phyloP scores from a whole-genome alignment of 2,797 vertebrate genomes.

The Hyperoplus lanceolatus region DNA sequence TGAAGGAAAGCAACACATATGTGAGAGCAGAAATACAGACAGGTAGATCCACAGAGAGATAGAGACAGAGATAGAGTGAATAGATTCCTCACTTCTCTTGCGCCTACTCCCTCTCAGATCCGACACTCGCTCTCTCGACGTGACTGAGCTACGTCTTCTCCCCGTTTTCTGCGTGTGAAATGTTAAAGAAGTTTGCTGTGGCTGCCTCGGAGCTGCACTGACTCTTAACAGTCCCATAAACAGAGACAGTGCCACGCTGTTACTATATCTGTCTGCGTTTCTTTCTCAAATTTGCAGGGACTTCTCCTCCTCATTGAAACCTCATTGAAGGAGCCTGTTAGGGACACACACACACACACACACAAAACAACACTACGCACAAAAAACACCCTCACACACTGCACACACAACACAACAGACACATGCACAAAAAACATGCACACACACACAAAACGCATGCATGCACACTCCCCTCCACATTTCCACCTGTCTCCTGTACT shows the following conservation, averaged over 20 bases:
- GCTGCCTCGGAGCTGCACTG: slow-evolving; percentile 21
- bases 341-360: slow-evolving; percentile 22
- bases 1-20: slow-evolving; percentile 4
- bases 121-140: slow-evolving; percentile 41
- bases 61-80: slow-evolving; percentile 41
- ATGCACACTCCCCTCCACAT: not conserved
- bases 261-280: slow-evolving; percentile 13
- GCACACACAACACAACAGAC: no score
- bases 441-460: slow-evolving; percentile 14
- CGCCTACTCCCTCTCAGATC: slow-evolving; percentile 44
- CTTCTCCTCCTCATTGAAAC: slow-evolving; percentile 71
- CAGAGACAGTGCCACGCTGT: slow-evolving; percentile 24
- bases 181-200: slow-evolving; percentile 30
- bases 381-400: no score
- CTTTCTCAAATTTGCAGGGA: slow-evolving; percentile 63
- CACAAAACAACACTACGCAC: not conserved
- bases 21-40: slow-evolving; percentile 20
- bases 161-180: slow-evolving; percentile 39
- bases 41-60: slow-evolving; percentile 26
- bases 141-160: slow-evolving; percentile 36
- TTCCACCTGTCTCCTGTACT: not conserved
- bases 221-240: slow-evolving; percentile 26
- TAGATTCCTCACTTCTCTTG: slow-evolving; percentile 44
- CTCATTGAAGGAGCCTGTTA: slow-evolving; percentile 36
- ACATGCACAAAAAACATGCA: not conserved